phyloP scores from a whole-genome alignment of 2,888 invertebrate species.

The Dusona sp. region DNA sequence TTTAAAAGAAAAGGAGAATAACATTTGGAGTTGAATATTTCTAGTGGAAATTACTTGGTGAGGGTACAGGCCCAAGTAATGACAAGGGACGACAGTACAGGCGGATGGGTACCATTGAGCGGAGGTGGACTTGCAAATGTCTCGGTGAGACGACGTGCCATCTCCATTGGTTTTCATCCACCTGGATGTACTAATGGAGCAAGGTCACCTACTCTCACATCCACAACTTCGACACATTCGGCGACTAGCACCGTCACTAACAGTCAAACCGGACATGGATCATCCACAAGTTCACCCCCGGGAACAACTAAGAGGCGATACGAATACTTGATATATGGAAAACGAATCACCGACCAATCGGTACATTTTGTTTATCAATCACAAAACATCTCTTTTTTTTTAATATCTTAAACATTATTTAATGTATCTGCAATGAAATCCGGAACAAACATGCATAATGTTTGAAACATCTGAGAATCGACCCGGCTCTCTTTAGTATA shows the following conservation, averaged over 20 bases:
- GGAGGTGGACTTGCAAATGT: constrained; percentile 98
- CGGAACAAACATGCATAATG: not conserved
- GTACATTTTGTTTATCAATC: constrained; percentile 85
- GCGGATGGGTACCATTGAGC: constrained; percentile 97
- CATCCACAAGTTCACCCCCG: constrained; percentile 83
- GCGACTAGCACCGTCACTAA: constrained; percentile 74
- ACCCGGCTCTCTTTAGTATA: no score
- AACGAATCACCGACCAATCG: constrained; percentile 96
- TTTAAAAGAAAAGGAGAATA: not conserved
- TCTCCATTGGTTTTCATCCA: constrained; percentile 82
- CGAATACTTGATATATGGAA: constrained; percentile 97
- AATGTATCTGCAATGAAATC: not conserved
- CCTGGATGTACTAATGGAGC: constrained; percentile 76
- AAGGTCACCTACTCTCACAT: constrained; percentile 74
- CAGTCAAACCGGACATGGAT: constrained; percentile 78
- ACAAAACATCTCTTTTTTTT: not conserved
- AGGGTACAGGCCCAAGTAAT: constrained; percentile 99
- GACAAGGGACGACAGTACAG: constrained; percentile 98
- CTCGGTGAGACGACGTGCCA: constrained; percentile 92
- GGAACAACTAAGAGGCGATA: constrained; percentile 88
- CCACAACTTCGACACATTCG: constrained; percentile 73
- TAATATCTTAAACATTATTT: not conserved
- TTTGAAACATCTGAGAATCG: not conserved
- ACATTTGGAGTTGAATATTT: constrained; percentile 77
- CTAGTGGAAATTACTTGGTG: constrained; percentile 95